Conservation (phyloP, 1,140 invertebrate genomes). For the Augochlora pura region DNA sequence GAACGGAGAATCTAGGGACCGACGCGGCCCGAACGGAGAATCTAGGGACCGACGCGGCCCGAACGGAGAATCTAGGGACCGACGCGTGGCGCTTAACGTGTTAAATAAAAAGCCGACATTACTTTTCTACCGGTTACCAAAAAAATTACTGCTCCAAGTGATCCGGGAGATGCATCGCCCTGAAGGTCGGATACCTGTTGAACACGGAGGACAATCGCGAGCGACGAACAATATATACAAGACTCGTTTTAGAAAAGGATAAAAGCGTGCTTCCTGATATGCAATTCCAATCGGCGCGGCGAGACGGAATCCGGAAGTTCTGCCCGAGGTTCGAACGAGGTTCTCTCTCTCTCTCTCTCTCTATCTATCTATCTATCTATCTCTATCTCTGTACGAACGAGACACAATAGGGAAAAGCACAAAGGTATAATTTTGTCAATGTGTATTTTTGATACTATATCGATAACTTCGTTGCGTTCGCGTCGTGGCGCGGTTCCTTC, state of each 20-base stretch:
- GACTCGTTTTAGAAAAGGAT: neutral
- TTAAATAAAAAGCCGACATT: no score
- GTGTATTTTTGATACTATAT: conserved; percentile 48
- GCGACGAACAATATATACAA: neutral
- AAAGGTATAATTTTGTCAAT: conserved; percentile 39
- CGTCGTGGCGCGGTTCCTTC: conserved; percentile 1
- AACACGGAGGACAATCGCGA: neutral
- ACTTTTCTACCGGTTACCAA: no score
- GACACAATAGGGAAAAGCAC: conserved; percentile 22
- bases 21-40: no score
- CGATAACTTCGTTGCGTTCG: conserved; percentile 29
- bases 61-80: no score
- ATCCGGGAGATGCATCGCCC: neutral
- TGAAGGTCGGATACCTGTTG: neutral
- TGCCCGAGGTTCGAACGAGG: conserved; percentile 12
- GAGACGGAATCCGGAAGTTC: neutral
- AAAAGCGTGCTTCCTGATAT: no score
- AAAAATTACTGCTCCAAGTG: no score
- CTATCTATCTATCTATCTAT: no score
- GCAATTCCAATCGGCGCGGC: neutral
- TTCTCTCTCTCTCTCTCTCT: no score
- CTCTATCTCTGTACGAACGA: neutral
- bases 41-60: no score
- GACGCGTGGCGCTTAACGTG: no score
- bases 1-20: no score